Evolutionary conservation across 2,888 invertebrate species (phyloP).

Genomic region (Pollenia angustigena): DNA sequence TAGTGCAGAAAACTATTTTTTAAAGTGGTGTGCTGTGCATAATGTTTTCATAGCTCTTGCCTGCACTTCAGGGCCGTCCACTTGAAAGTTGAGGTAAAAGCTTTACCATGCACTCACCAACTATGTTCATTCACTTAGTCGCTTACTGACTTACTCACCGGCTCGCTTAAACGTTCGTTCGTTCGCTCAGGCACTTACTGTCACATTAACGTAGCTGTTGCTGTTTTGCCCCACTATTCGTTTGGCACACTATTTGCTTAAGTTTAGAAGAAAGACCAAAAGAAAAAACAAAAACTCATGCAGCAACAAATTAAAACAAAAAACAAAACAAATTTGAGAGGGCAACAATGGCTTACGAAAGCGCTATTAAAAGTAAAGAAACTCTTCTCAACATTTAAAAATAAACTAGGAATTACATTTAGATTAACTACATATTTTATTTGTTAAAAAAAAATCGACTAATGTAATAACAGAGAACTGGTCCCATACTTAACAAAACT

Average conservation of each 20-base stretch:
- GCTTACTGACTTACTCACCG: background rate
- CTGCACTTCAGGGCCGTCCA: slow-evolving; percentile 74
- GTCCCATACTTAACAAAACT: too few relatives aligned
- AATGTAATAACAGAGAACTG: too few relatives aligned
- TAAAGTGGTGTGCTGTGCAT: slow-evolving; percentile 15
- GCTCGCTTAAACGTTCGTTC: background rate
- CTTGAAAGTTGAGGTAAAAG: slow-evolving; percentile 77
- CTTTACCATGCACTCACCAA: slow-evolving; percentile 64
- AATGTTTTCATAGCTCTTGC: slow-evolving; percentile 70
- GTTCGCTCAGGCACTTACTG: background rate
- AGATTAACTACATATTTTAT: too few relatives aligned
- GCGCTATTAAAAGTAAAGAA: background rate
- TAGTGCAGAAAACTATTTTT: slow-evolving; percentile 50
- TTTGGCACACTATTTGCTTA: slow-evolving; percentile 31
- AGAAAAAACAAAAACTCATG: background rate
- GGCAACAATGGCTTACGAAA: background rate
- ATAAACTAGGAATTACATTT: too few relatives aligned
- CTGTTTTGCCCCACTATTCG: slow-evolving; percentile 30
- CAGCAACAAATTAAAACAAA: background rate
- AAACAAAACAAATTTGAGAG: background rate
- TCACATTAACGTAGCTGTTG: slow-evolving; percentile 34
- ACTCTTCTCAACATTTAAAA: too few relatives aligned
- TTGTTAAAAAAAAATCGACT: too few relatives aligned
- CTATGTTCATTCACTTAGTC: slow-evolving; percentile 40
- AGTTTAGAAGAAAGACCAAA: slow-evolving; percentile 1